Evolutionary conservation across 2,888 invertebrate species (phyloP), one percentile per base, ranked within the genome.

Genomic region (Andrena praecox): DNA sequence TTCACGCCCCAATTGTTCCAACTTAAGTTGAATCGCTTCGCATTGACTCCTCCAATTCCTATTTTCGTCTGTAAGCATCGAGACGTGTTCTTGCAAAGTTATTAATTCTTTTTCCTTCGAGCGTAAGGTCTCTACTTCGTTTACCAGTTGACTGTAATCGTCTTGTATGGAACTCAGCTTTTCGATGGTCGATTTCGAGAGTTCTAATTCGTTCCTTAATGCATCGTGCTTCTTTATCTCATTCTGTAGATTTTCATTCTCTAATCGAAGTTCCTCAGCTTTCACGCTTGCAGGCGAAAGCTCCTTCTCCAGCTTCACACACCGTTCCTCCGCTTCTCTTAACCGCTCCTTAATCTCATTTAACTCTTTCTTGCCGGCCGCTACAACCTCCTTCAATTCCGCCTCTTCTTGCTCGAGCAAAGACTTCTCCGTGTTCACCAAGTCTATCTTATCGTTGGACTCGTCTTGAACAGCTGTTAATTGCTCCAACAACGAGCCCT

Each of bases 281-380:
- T 86, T 81, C 20, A 6, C 20, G 5, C 64, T 68, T 8, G 80
- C 31, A 0, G 10, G 59, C 5, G 56, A 16, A 67, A 76, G 66
- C 12, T 89, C 80, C 0, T 50, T 63, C 29, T 80, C 59, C 5
- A 88, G 20, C 59, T 54, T n/a, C 6, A 6, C 12, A 4, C 73
- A 74, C 90, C 91, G 79, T 87, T 87, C 63, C 88, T 91, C 27
- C 42, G 69, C 76, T 63, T 85, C 63, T 72, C 72, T 74, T 27
- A 91, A 89, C 77, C 92, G 94, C 20, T 95, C 88, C n/a, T 79
- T 89, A 73, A 92, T 89, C n/a, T 94, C 91, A 88, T 94, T 94
- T 4, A 89, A 59, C 54, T 89, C 82, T n/a, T 72, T 72, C 20
- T 84, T 82, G 4, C 82, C 77, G 16, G 10, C 48, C 27, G 62